These are phyloP conservation scores for Mercenaria mercenaria DNA, from an alignment of 1,140 invertebrate species.

Conservation along the genomic window DNA sequence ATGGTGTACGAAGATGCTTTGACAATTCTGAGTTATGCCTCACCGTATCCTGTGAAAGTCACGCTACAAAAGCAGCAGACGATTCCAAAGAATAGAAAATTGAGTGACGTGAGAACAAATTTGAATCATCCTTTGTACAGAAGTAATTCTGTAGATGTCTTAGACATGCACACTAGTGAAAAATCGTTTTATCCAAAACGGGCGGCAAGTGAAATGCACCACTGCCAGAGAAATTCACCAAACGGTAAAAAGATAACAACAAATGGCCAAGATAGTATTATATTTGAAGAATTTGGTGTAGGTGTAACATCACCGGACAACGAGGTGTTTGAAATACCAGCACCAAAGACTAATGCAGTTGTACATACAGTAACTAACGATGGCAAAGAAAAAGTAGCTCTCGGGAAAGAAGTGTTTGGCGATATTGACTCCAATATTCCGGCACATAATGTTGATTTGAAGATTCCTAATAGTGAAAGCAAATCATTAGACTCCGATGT, in stretches of 20 bases:
- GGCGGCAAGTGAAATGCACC: constrained; percentile 72
- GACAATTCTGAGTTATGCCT: constrained; percentile 95
- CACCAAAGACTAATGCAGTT: neutral
- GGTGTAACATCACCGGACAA: neutral
- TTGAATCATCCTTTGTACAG: constrained; percentile 89
- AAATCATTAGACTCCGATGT: neutral
- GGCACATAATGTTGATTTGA: constrained; percentile 23
- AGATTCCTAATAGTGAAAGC: neutral
- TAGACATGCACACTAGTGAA: constrained; percentile 77
- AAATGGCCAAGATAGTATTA: neutral
- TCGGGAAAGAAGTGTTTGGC: neutral
- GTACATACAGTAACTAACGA: constrained; percentile 16
- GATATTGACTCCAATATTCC: neutral
- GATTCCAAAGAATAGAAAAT: constrained; percentile 47
- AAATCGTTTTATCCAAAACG: constrained; percentile 71
- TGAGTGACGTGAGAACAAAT: constrained; percentile 65
- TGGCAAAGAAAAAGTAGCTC: neutral
- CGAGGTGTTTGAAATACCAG: neutral
- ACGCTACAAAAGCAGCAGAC: constrained; percentile 76
- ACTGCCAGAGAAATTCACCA: constrained; percentile 69
- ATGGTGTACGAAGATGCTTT: constrained; percentile 96
- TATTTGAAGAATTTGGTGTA: constrained; percentile 16
- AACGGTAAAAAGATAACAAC: neutral
- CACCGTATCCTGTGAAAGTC: constrained; percentile 93
- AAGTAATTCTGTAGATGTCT: constrained; percentile 90